phyloP scores from a whole-genome alignment of 2,888 invertebrate genomes.

The Nesidiocoris tenuis region DNA sequence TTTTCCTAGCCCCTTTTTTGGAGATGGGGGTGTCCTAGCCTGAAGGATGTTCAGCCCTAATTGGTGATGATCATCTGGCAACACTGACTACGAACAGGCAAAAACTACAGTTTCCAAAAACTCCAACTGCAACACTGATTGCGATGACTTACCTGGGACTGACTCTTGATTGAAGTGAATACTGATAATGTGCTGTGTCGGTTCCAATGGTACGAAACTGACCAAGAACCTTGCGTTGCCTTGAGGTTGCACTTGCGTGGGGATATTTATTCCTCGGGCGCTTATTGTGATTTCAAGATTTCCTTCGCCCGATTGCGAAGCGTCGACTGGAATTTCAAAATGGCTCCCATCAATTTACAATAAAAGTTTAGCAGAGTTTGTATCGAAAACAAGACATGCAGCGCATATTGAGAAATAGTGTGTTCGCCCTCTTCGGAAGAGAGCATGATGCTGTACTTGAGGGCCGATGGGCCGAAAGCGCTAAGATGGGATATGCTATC shows the following conservation, averaged over 20 bases:
- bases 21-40: too few species aligned
- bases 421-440: too few species aligned
- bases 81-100: too few species aligned
- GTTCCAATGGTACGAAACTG: conserved; percentile 91
- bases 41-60: too few species aligned
- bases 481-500: too few species aligned
- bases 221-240: conserved; percentile 90
- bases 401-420: not conserved
- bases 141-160: conserved; percentile 56
- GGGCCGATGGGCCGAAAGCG: too few species aligned
- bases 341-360: not conserved
- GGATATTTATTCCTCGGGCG: conserved; percentile 87
- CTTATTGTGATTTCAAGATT: conserved; percentile 96
- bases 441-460: too few species aligned
- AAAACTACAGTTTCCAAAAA: too few species aligned
- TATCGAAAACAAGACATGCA: not conserved
- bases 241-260: conserved; percentile 91
- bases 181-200: conserved; percentile 91
- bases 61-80: too few species aligned
- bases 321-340: conserved; percentile 69
- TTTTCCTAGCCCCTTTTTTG: too few species aligned
- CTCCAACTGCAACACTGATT: too few species aligned
- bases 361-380: not conserved
- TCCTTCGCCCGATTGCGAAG: conserved; percentile 94
- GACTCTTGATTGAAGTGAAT: conserved; percentile 94